These are phyloP conservation scores for Echinometra lucunter DNA, from an alignment of 53 echinoderm and acorn worm genomes.

Conservation along the genomic window DNA sequence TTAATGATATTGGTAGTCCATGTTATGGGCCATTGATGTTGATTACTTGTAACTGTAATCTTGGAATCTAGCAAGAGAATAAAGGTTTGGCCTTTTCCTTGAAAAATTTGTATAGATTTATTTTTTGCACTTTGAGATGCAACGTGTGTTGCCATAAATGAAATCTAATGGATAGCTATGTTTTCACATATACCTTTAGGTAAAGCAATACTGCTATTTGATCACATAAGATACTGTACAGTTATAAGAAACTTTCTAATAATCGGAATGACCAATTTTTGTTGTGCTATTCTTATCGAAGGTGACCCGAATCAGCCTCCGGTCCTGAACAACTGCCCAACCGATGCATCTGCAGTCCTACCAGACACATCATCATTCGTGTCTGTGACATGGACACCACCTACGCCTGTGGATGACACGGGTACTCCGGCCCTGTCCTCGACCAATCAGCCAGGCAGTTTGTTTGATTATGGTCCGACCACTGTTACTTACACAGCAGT, in stretches of 20 bases:
- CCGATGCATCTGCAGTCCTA: not conserved
- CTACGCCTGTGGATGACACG: not conserved
- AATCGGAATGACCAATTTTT: not conserved
- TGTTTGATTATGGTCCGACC: not conserved
- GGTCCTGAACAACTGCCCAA: conserved; percentile 26
- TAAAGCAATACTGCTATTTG: not conserved
- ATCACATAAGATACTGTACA: not conserved
- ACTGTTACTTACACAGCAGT: conserved; percentile 11
- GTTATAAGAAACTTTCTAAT: not conserved
- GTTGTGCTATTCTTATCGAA: not conserved
- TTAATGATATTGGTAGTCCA: no score
- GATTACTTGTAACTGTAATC: not conserved
- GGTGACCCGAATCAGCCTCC: not conserved
- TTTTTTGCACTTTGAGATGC: no score
- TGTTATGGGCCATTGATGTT: not conserved
- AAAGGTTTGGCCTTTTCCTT: not conserved
- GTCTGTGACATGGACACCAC: conserved; percentile 22
- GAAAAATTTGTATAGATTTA: no score
- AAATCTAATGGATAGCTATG: no score
- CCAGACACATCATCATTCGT: conserved; percentile 33
- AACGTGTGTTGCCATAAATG: no score
- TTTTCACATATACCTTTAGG: not conserved
- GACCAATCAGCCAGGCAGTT: not conserved
- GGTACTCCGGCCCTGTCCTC: not conserved
- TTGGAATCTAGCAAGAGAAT: not conserved